These are phyloP conservation scores for Eurypyga helias DNA, from an alignment of 2,113 vertebrate genomes.

Conservation along the genomic window DNA sequence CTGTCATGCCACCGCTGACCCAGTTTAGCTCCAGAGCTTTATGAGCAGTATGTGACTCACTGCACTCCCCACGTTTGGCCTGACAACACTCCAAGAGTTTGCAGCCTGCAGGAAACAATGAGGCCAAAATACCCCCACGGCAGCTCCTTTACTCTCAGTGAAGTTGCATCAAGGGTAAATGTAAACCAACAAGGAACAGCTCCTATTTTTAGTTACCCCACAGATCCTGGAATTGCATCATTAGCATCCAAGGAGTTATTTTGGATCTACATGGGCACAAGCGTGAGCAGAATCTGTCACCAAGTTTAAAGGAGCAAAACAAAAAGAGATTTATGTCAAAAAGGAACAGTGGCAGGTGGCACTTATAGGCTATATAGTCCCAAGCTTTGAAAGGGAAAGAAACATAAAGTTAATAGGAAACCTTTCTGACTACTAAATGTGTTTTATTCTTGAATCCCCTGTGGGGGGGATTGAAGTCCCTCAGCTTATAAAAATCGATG, in stretches of 20 bases:
- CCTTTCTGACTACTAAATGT: neutral
- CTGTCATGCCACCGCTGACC: neutral
- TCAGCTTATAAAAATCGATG: constrained; percentile 14
- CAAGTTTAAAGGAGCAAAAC: neutral
- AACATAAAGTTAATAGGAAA: constrained; percentile 21
- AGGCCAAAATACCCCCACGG: neutral
- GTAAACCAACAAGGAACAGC: neutral
- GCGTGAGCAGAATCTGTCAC: neutral
- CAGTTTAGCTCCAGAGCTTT: neutral
- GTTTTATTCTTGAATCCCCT: neutral
- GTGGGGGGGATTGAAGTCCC: no score
- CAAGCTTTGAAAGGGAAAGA: neutral
- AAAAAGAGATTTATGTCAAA: neutral
- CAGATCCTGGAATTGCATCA: neutral
- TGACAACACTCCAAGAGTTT: neutral
- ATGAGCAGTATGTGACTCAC: neutral
- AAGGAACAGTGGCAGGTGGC: neutral
- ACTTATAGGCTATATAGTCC: neutral
- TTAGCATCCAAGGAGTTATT: neutral
- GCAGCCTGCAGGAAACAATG: neutral
- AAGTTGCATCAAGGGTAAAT: neutral
- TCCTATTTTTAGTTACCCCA: neutral
- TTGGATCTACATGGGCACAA: neutral
- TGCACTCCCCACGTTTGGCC: neutral
- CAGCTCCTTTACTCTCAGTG: neutral